Percentiles rank a stretch among this genome's conserved stretches.
Conservation (phyloP, 2,113 vertebrate species). For the Antechinus flavipes region DNA sequence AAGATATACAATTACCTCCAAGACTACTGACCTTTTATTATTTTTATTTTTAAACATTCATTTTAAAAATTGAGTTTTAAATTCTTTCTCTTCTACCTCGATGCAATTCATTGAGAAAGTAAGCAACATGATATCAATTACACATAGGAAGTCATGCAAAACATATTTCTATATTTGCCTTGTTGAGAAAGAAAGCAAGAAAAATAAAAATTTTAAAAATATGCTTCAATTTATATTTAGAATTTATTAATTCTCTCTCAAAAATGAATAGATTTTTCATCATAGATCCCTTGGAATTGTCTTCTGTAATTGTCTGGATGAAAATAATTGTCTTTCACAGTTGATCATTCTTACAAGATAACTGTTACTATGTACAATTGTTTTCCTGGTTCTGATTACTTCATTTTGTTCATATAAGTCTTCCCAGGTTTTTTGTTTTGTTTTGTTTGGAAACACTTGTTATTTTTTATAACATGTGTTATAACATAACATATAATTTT, state of each 20-base stretch:
- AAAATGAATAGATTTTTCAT: background rate
- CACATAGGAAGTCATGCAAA: too few relatives aligned
- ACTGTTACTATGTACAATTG: background rate
- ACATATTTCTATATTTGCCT: too few relatives aligned
- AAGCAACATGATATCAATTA: too few relatives aligned
- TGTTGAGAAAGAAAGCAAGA: too few relatives aligned
- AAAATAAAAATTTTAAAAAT: too few relatives aligned
- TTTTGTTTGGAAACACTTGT: too few relatives aligned
- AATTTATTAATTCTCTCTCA: background rate
- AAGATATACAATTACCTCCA: background rate
- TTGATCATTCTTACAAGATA: background rate
- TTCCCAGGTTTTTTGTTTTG: background rate
- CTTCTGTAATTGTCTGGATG: background rate
- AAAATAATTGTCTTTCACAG: background rate
- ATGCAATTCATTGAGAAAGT: too few relatives aligned
- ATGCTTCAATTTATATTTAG: too few relatives aligned
- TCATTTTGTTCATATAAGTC: background rate
- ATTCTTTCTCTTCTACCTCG: too few relatives aligned
- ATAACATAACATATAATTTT: too few relatives aligned
- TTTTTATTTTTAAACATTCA: background rate
- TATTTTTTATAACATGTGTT: too few relatives aligned
- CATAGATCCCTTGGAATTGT: background rate
- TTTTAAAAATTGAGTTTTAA: background rate
- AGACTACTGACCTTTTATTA: background rate
- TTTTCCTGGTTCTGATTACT: background rate